Evolutionary conservation across 2,797 vertebrate genomes (phyloP).

Genomic region (Lindbergichthys nudifrons): DNA sequence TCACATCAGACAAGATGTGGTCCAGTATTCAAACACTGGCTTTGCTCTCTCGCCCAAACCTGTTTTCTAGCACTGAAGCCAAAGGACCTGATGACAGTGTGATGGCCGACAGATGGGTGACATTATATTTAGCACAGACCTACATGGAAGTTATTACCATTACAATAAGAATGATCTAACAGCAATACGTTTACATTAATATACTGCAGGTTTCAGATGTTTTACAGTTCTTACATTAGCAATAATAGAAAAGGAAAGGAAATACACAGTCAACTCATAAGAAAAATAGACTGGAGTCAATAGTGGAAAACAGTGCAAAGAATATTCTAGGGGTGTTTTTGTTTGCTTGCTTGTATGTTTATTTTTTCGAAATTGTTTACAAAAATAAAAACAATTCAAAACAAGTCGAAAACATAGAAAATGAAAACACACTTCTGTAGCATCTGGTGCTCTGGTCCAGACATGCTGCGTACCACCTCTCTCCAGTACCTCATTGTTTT

Average conservation of each 20-base stretch:
- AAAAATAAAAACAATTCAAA: constrained; percentile 81
- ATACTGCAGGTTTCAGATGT: constrained; percentile 82
- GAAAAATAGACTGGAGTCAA: constrained; percentile 88
- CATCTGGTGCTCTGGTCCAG: constrained; percentile 83
- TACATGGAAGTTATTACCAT: constrained; percentile 79
- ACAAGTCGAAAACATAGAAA: constrained; percentile 77
- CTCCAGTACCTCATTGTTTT: constrained; percentile 84
- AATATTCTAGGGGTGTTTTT: constrained; percentile 83
- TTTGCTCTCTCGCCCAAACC: constrained; percentile 32
- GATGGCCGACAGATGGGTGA: constrained; percentile 74
- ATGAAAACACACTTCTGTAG: constrained; percentile 83
- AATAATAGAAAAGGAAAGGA: constrained; percentile 76
- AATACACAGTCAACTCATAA: constrained; percentile 83
- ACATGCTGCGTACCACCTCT: constrained; percentile 80
- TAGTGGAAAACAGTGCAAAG: constrained; percentile 88
- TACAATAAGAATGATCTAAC: constrained; percentile 83
- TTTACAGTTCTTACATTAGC: constrained; percentile 82
- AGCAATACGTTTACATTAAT: constrained; percentile 83
- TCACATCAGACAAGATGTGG: constrained; percentile 53
- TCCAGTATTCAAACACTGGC: constrained; percentile 52
- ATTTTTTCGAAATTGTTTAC: constrained; percentile 85
- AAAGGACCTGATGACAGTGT: constrained; percentile 60
- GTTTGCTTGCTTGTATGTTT: constrained; percentile 81
- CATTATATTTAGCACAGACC: constrained; percentile 78
- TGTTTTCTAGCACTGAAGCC: constrained; percentile 58